Conservation (phyloP, 2,797 vertebrate species). For the Sternarchorhynchus goeldii region DNA sequence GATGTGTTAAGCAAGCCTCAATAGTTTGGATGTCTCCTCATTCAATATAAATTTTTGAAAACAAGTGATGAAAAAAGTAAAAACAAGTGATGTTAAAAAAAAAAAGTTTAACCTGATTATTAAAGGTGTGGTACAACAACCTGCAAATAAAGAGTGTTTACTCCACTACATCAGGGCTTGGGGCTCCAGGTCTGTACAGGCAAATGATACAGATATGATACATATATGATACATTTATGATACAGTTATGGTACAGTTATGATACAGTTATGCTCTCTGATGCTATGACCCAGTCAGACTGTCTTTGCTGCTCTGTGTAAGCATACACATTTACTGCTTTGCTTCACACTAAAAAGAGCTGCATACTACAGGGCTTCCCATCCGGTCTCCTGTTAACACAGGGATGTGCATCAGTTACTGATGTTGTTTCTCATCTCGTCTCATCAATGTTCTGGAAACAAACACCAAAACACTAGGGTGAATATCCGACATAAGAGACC, state of each 20-base stretch:
- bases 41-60: conserved; percentile 33
- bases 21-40: conserved; percentile 37
- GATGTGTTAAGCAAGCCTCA: conserved; percentile 67
- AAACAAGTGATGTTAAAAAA: conserved; percentile 37
- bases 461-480: no score
- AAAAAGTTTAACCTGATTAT: conserved; percentile 13
- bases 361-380: no score
- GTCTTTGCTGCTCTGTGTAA: not conserved
- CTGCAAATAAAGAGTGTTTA: not conserved
- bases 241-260: no score
- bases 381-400: no score
- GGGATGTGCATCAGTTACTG: no score
- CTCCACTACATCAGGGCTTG: not conserved
- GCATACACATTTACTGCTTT: not conserved
- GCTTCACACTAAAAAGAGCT: no score
- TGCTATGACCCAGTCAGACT: no score
- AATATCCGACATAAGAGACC: no score
- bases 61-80: not conserved
- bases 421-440: no score
- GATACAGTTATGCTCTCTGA: no score
- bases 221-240: no score
- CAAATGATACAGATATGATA: not conserved
- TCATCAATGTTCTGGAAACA: no score
- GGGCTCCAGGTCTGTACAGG: not conserved
- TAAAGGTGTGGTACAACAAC: conserved; percentile 15